Percentiles rank a stretch among this genome's conserved stretches.
Evolutionary conservation across 2,888 invertebrate genomes (phyloP).

Genomic region (Himalopsyche japonica): DNA sequence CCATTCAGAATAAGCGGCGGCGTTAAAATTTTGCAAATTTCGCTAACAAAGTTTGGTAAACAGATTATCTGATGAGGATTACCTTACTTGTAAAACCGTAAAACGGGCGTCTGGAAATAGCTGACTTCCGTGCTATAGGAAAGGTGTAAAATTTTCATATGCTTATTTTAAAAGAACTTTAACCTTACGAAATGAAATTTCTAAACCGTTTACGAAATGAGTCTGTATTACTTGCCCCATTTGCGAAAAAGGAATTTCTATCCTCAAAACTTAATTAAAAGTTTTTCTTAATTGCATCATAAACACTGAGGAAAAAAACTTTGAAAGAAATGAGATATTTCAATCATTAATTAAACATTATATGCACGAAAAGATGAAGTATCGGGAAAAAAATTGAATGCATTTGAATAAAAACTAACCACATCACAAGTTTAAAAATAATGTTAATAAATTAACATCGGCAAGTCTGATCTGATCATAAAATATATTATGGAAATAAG

Average conservation of each 20-base stretch:
- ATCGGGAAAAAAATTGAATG: too few species aligned
- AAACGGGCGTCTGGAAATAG: not conserved
- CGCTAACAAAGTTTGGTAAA: not conserved
- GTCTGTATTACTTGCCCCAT: not conserved
- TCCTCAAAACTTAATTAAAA: not conserved
- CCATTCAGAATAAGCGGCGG: not conserved
- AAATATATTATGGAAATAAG: too few species aligned
- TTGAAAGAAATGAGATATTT: too few species aligned
- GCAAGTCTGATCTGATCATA: too few species aligned
- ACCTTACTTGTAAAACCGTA: not conserved
- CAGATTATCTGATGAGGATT: slow-evolving; percentile 1
- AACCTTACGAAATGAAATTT: not conserved
- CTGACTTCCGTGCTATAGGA: not conserved
- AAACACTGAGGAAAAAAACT: too few species aligned
- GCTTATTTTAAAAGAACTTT: not conserved
- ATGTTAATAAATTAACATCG: too few species aligned
- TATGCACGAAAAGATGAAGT: too few species aligned
- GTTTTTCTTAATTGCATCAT: too few species aligned
- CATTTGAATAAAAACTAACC: too few species aligned
- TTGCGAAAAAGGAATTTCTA: not conserved
- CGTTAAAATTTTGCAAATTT: not conserved
- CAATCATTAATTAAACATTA: too few species aligned
- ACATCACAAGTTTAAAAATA: too few species aligned
- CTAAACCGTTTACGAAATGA: not conserved
- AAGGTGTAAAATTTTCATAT: slow-evolving; percentile 1